These are phyloP conservation scores for Adelges cooleyi DNA, from an alignment of 1,140 invertebrate species.

Conservation along the genomic window DNA sequence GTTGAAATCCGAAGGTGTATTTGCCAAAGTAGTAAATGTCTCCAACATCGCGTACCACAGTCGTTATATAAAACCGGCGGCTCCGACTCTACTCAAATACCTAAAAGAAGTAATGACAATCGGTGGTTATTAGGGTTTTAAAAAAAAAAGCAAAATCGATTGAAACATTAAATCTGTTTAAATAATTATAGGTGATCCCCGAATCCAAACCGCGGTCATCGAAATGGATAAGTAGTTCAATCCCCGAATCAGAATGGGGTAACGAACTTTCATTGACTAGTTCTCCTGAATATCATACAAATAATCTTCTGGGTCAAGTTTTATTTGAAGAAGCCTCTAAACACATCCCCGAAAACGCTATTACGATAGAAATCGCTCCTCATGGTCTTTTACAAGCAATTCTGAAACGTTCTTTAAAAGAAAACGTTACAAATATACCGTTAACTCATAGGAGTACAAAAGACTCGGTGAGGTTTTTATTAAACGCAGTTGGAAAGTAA, in stretches of 20 bases:
- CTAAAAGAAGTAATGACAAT: conserved; percentile 50
- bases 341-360: conserved; percentile 46
- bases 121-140: too few relatives aligned
- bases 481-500: conserved; percentile 45
- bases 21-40: conserved; percentile 59
- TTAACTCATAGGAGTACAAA: conserved; percentile 44
- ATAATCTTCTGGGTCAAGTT: conserved; percentile 51
- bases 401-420: conserved; percentile 43
- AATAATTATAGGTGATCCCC: conserved; percentile 45
- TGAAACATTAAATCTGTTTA: too few relatives aligned
- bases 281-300: conserved; percentile 54
- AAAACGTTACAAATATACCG: conserved; percentile 43
- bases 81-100: conserved; percentile 58
- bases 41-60: conserved; percentile 66
- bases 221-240: conserved; percentile 51
- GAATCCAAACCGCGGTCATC: conserved; percentile 42
- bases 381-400: conserved; percentile 49
- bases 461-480: conserved; percentile 42
- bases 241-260: conserved; percentile 40
- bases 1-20: conserved; percentile 56
- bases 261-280: conserved; percentile 41
- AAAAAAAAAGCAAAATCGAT: too few relatives aligned
- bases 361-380: conserved; percentile 50
- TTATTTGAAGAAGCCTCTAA: conserved; percentile 47
- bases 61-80: conserved; percentile 56